Percentiles rank a stretch among this genome's conserved stretches.
These are phyloP conservation scores for Calonectris borealis DNA, from an alignment of 2,113 vertebrate species.

Conservation along the genomic window DNA sequence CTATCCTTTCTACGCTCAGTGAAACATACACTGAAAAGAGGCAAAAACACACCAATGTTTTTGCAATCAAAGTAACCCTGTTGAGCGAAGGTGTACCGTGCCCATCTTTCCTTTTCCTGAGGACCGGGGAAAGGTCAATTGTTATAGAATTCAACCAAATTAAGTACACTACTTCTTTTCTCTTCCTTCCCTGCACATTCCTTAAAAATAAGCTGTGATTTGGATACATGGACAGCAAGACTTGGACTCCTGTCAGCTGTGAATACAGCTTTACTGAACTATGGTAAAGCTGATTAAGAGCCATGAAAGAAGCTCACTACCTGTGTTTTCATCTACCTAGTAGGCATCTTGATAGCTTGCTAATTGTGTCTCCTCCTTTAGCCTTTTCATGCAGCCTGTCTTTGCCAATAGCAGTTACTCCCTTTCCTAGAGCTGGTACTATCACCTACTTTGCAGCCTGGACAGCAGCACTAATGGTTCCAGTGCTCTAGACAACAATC, in stretches of 20 bases:
- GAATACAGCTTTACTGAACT: neutral
- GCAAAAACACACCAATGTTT: neutral
- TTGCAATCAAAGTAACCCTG: neutral
- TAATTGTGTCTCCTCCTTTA: neutral
- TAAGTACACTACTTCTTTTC: neutral
- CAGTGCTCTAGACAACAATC: neutral
- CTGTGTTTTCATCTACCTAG: neutral
- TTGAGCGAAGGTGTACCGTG: neutral
- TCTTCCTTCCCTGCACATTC: neutral
- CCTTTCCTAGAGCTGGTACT: neutral
- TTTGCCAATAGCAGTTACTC: neutral
- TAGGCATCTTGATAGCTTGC: neutral
- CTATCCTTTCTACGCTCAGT: neutral
- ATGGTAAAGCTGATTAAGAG: neutral
- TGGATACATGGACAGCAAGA: neutral
- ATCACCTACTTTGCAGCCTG: neutral
- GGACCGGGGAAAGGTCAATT: neutral
- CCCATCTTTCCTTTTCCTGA: neutral
- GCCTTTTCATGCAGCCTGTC: neutral
- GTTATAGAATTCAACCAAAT: neutral
- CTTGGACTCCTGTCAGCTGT: neutral
- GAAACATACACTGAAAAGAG: neutral
- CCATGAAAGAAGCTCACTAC: neutral
- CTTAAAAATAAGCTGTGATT: neutral
- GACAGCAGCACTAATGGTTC: neutral